Evolutionary conservation across 2,888 invertebrate species (phyloP).

Genomic region (Dynastes grantii): DNA sequence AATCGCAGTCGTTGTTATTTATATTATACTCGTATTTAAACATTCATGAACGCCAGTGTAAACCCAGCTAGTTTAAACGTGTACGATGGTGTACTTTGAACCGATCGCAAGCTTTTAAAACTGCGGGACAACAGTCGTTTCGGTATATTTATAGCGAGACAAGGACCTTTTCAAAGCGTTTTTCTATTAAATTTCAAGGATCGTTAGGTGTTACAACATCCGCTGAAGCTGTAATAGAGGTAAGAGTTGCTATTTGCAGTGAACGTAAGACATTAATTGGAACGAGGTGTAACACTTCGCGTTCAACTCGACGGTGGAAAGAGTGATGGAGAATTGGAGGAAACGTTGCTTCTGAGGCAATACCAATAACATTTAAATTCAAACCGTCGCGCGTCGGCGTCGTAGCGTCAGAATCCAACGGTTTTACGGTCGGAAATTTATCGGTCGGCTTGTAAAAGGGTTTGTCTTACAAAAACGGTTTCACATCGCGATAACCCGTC

Average conservation of each 20-base stretch:
- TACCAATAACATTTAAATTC: conserved; percentile 1
- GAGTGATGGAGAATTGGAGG: background rate
- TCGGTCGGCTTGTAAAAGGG: conserved; percentile 6
- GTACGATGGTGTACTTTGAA: too few species aligned
- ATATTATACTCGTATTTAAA: too few species aligned
- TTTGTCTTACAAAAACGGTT: background rate
- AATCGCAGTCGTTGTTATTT: too few species aligned
- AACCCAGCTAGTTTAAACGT: too few species aligned
- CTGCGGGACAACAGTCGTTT: background rate
- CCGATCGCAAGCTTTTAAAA: too few species aligned
- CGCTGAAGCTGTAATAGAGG: background rate
- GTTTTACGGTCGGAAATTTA: conserved; percentile 2
- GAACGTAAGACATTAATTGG: conserved; percentile 15
- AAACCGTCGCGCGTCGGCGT: background rate
- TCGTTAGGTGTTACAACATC: background rate
- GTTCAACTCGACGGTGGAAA: background rate
- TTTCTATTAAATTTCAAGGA: conserved; percentile 5
- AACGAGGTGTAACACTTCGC: background rate
- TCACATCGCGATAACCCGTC: conserved; percentile 19
- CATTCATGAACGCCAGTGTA: too few species aligned
- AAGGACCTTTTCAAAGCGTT: background rate
- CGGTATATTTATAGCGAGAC: background rate
- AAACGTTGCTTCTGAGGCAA: background rate
- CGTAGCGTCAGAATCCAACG: conserved; percentile 3
- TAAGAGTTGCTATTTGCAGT: background rate